These are phyloP conservation scores for Rutpela maculata DNA, from an alignment of 2,888 invertebrate species.

Conservation along the genomic window DNA sequence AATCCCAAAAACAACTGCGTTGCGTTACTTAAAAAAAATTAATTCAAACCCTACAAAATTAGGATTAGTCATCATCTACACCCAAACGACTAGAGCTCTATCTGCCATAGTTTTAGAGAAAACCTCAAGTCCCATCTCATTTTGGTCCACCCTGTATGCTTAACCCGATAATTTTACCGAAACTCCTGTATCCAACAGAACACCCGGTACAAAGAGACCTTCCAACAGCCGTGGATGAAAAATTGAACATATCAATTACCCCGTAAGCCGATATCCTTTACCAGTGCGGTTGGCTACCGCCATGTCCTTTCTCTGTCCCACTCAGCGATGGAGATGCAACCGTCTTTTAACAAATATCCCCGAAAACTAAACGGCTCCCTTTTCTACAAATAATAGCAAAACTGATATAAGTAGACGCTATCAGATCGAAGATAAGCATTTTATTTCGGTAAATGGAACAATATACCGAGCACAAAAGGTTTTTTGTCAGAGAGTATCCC, in stretches of 20 bases:
- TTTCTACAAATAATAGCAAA: constrained; percentile 49
- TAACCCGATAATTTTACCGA: no score
- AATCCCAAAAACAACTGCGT: no score
- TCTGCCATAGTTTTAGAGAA: no score
- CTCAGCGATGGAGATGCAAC: background rate
- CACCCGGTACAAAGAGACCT: background rate
- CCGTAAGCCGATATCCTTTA: constrained; percentile 49
- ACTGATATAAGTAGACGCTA: constrained; percentile 53
- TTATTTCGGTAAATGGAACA: constrained; percentile 55
- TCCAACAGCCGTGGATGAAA: background rate
- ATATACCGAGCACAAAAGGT: constrained; percentile 48
- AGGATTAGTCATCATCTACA: no score
- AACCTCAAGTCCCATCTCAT: no score
- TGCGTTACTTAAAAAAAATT: no score
- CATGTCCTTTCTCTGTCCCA: background rate
- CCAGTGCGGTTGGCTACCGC: constrained; percentile 30
- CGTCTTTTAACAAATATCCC: constrained; percentile 46
- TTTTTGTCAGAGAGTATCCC: constrained; percentile 43
- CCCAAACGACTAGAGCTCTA: no score
- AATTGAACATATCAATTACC: constrained; percentile 56
- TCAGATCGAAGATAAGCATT: constrained; percentile 54
- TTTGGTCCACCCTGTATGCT: no score
- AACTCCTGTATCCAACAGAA: background rate
- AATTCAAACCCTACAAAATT: no score
- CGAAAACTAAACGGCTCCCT: constrained; percentile 43